phyloP scores from a whole-genome alignment of 2,888 invertebrate species.

The Caenorhabditis wallacei region DNA sequence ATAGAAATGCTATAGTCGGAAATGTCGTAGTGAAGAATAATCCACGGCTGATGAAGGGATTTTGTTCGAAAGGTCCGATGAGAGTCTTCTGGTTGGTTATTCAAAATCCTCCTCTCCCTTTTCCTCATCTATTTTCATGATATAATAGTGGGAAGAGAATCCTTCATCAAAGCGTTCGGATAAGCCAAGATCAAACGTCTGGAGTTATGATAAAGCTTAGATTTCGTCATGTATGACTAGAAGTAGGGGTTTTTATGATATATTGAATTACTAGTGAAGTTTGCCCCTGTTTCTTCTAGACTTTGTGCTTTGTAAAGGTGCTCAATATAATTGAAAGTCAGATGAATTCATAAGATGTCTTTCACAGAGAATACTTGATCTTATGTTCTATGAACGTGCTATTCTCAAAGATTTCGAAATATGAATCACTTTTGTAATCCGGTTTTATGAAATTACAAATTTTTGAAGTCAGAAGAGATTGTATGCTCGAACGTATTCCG shows the following conservation, averaged over 20 bases:
- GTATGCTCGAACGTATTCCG: background rate
- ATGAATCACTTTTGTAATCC: background rate
- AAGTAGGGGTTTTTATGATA: background rate
- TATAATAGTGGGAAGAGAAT: conserved; percentile 29
- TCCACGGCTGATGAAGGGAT: conserved; percentile 32
- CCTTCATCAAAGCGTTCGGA: conserved; percentile 28
- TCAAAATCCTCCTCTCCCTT: conserved; percentile 13
- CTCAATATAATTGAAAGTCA: background rate
- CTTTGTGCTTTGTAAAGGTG: background rate
- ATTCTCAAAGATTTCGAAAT: background rate
- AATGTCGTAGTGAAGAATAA: conserved; percentile 14
- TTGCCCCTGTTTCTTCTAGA: too few relatives aligned
- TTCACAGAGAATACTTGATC: background rate
- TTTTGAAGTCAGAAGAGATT: background rate
- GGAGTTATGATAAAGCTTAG: background rate
- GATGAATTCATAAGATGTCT: background rate
- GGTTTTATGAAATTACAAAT: background rate
- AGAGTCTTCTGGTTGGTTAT: conserved; percentile 46
- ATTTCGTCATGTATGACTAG: conserved; percentile 16
- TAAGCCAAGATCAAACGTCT: conserved; percentile 44
- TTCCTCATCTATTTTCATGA: conserved; percentile 18
- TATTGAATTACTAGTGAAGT: too few relatives aligned
- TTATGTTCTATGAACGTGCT: background rate
- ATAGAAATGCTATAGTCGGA: background rate
- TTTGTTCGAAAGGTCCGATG: conserved; percentile 35